Evolutionary conservation across 1,140 invertebrate genomes (phyloP).

Genomic region (Cydia pomonella): DNA sequence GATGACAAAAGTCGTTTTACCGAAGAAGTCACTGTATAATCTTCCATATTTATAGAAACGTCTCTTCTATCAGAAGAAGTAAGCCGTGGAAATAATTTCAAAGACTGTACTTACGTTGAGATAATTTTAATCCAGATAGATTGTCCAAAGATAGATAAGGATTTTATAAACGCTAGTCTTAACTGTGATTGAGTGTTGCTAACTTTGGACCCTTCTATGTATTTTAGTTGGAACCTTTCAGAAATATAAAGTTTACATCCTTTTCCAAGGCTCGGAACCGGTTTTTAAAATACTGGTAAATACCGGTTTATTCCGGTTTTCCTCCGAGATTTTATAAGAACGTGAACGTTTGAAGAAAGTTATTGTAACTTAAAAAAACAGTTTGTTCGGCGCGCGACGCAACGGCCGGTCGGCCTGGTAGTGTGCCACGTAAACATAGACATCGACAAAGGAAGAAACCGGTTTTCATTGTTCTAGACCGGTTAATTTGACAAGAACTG

Average conservation of each 20-base stretch:
- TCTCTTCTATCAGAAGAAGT: neutral
- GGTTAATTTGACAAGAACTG: too few species aligned
- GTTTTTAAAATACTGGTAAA: too few species aligned
- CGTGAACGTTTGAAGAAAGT: too few species aligned
- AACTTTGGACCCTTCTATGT: conserved; percentile 28
- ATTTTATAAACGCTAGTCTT: conserved; percentile 66
- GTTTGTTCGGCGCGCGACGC: too few species aligned
- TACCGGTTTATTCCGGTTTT: too few species aligned
- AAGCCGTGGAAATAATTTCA: conserved; percentile 37
- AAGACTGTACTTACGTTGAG: conserved; percentile 64
- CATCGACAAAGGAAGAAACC: too few species aligned
- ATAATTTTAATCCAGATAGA: conserved; percentile 37
- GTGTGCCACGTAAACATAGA: too few species aligned
- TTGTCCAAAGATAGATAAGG: conserved; percentile 33
- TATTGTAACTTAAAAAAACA: too few species aligned
- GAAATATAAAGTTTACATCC: conserved; percentile 23
- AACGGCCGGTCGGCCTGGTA: too few species aligned
- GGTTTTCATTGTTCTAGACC: too few species aligned
- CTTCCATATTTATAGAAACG: conserved; percentile 33
- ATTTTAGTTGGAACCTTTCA: conserved; percentile 1
- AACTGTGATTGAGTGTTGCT: conserved; percentile 67
- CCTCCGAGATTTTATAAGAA: too few species aligned
- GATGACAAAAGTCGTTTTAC: conserved; percentile 90
- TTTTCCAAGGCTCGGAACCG: too few species aligned
- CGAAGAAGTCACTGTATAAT: conserved; percentile 89